Percentiles rank a stretch among this genome's conserved stretches.
phyloP scores from a whole-genome alignment of 2,797 vertebrate species.

The Hemitrygon akajei region DNA sequence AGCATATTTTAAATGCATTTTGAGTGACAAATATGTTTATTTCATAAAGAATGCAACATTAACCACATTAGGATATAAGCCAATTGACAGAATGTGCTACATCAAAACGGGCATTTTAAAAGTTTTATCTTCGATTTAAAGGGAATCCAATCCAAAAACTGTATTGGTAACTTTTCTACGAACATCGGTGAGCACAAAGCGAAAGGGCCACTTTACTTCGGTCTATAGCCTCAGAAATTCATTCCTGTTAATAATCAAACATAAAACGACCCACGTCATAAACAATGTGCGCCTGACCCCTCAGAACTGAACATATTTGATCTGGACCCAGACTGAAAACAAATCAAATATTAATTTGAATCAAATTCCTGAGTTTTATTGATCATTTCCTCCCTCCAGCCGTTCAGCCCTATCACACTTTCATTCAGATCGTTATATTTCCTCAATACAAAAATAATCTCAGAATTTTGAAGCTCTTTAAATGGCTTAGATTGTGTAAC shows the following conservation, averaged over 20 bases:
- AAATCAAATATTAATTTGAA: constrained; percentile 2
- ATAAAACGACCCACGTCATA: not conserved
- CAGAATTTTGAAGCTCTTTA: not conserved
- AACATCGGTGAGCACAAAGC: not conserved
- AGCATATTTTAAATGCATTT: not conserved
- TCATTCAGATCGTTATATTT: not conserved
- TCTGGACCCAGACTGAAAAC: not conserved
- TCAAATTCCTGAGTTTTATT: not conserved
- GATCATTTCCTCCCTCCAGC: not conserved
- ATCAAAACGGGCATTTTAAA: not conserved
- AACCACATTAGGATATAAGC: not conserved
- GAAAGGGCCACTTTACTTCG: not conserved
- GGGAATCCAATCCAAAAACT: not conserved
- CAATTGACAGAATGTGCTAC: not conserved
- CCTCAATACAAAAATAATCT: not conserved
- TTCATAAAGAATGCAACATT: not conserved
- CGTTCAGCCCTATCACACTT: not conserved
- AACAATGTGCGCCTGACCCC: not conserved
- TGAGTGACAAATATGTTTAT: not conserved
- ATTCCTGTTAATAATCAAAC: constrained; percentile 32
- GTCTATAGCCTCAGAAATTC: not conserved
- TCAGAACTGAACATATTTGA: constrained; percentile 2
- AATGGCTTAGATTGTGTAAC: not conserved
- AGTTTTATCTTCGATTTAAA: not conserved
- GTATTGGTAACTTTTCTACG: not conserved